phyloP scores from a whole-genome alignment of 2,797 vertebrate species.

The Basileuterus tristriatus region DNA sequence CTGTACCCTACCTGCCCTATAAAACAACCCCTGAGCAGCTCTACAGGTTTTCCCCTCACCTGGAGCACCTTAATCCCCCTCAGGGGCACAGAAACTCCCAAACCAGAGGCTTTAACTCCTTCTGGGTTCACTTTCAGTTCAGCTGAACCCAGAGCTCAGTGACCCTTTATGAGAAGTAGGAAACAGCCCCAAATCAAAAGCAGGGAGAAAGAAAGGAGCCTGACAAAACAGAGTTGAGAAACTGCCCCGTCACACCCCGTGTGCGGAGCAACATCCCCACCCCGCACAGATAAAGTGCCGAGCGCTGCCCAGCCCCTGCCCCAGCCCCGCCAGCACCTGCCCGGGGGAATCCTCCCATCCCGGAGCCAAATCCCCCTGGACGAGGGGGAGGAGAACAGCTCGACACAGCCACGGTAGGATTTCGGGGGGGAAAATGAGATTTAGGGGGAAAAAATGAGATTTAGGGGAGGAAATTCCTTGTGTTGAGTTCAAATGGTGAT shows the following conservation, averaged over 20 bases:
- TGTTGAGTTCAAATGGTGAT: accelerated
- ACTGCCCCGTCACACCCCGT: conserved; percentile 20
- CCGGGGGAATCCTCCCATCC: accelerated
- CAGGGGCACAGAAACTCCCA: background rate
- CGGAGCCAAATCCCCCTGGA: accelerated
- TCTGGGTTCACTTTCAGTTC: background rate
- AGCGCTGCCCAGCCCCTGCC: background rate
- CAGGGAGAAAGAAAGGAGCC: background rate
- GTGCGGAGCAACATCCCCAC: conserved; percentile 15
- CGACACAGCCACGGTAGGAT: background rate
- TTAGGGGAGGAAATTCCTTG: accelerated
- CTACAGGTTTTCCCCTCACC: too few species aligned
- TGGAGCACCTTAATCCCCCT: background rate
- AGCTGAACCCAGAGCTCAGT: background rate
- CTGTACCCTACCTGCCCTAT: background rate
- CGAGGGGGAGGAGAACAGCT: background rate
- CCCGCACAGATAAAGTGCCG: conserved; percentile 26
- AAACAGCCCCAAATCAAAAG: background rate
- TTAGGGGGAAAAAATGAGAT: background rate
- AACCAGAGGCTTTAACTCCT: background rate
- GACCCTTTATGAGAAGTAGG: background rate
- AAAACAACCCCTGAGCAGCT: background rate
- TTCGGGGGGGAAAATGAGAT: accelerated
- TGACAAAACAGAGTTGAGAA: conserved; percentile 36
- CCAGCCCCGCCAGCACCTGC: background rate